Conservation (phyloP, 2,888 invertebrate species). For the Hypercompe scribonia region DNA sequence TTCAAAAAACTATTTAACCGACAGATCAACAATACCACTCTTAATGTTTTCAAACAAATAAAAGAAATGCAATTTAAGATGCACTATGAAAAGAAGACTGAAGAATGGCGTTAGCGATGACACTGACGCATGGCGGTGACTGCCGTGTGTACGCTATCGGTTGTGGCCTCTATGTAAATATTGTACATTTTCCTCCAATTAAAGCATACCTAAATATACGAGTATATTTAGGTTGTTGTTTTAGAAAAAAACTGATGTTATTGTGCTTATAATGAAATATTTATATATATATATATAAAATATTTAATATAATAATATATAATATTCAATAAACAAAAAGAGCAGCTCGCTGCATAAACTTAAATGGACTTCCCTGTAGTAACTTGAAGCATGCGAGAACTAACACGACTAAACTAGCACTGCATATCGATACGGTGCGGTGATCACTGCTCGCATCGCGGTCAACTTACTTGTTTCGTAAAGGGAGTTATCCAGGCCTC, state of each 20-base stretch:
- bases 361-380: neutral
- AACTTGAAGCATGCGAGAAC: neutral
- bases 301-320: neutral
- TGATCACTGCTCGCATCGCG: neutral
- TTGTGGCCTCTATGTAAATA: neutral
- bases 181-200: neutral
- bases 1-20: neutral
- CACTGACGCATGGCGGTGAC: neutral
- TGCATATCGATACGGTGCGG: neutral
- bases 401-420: neutral
- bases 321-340: neutral
- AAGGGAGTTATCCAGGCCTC: constrained; percentile 34
- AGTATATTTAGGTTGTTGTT: neutral
- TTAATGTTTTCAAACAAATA: neutral
- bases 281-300: too few species aligned
- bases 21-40: neutral
- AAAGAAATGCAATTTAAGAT: neutral
- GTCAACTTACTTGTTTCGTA: constrained; percentile 34
- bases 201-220: neutral
- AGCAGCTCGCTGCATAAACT: neutral
- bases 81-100: neutral
- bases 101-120: neutral
- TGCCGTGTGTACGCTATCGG: neutral
- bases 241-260: neutral
- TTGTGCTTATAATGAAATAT: neutral